A percentile compares a stretch with the other conserved stretches of the same genome.
Evolutionary conservation across 1,140 invertebrate genomes (phyloP).

Genomic region (Parasteatoda tepidariorum): DNA sequence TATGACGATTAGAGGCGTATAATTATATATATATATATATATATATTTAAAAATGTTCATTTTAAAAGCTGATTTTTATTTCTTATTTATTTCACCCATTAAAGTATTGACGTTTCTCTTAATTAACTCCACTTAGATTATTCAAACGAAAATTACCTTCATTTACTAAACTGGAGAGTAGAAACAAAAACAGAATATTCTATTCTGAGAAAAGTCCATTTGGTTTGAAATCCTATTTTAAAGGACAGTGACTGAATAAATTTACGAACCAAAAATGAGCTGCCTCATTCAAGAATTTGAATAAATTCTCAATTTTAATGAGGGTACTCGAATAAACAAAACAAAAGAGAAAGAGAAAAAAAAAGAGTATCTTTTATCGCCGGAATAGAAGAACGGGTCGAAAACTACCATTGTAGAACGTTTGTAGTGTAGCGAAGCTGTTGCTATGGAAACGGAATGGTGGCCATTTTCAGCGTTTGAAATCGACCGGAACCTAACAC

Average conservation of each 20-base stretch:
- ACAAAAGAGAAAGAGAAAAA: neutral
- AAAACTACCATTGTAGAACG: neutral
- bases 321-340: neutral
- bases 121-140: neutral
- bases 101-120: too few relatives aligned
- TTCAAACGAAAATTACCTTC: neutral
- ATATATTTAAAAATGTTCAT: too few relatives aligned
- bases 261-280: neutral
- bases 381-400: neutral
- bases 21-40: too few relatives aligned
- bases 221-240: neutral
- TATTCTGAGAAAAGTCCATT: neutral
- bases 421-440: constrained; percentile 30
- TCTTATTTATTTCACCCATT: too few relatives aligned
- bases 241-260: neutral
- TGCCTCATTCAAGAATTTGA: neutral
- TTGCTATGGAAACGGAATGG: constrained; percentile 35
- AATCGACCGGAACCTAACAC: constrained; percentile 58
- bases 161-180: neutral
- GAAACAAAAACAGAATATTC: too few relatives aligned
- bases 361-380: neutral
- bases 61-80: too few relatives aligned
- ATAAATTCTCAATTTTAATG: neutral
- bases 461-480: constrained; percentile 54
- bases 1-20: too few relatives aligned